Conservation (phyloP, 2,888 invertebrate species). For the Leptothorax acervorum region DNA sequence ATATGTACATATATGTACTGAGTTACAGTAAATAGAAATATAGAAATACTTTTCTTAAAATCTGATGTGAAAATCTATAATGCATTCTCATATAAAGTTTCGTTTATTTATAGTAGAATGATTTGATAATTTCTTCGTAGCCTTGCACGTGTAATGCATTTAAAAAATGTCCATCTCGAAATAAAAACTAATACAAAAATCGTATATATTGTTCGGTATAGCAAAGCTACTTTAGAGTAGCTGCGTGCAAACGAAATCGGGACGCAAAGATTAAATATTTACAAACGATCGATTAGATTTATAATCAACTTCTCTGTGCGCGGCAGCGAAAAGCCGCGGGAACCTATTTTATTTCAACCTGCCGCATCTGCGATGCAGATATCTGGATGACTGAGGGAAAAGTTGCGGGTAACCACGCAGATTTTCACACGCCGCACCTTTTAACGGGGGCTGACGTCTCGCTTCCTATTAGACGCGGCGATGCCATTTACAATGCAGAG, state of each 20-base stretch:
- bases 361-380: slow-evolving; percentile 44
- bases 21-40: neutral
- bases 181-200: neutral
- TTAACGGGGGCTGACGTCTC: slow-evolving; percentile 9
- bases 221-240: neutral
- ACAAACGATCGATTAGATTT: slow-evolving; percentile 35
- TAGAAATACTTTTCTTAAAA: neutral
- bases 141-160: neutral
- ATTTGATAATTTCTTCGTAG: neutral
- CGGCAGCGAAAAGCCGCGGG: slow-evolving; percentile 6
- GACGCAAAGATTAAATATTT: slow-evolving; percentile 24
- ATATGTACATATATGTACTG: too few species aligned
- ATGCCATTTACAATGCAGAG: slow-evolving; percentile 69
- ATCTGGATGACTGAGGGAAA: slow-evolving; percentile 3
- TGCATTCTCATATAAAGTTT: neutral
- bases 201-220: neutral
- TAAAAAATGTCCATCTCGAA: neutral
- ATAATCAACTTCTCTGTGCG: slow-evolving; percentile 22
- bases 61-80: neutral
- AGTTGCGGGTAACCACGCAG: slow-evolving; percentile 34
- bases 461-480: slow-evolving; percentile 12
- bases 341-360: neutral
- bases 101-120: neutral
- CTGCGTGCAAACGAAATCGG: neutral
- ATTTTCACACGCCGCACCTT: slow-evolving; percentile 36